Conservation (phyloP, 2,113 vertebrate species). For the Castor canadensis region DNA sequence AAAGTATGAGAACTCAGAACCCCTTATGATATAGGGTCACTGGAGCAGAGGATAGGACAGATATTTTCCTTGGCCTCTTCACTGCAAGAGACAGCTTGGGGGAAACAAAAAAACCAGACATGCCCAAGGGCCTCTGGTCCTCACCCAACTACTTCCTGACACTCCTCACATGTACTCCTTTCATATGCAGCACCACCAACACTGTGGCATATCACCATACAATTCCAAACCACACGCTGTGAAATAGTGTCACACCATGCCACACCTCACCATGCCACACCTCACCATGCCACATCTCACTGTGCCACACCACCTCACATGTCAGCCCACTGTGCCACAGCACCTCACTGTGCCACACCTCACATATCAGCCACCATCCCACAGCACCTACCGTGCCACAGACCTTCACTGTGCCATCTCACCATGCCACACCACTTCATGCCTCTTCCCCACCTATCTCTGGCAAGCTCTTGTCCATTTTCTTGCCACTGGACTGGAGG, state of each 20-base stretch:
- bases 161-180: background rate
- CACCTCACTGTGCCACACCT: background rate
- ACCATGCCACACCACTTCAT: background rate
- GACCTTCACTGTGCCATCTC: background rate
- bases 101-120: no score
- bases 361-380: background rate
- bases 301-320: background rate
- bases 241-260: background rate
- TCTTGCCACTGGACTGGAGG: background rate
- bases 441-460: background rate
- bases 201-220: rapidly evolving
- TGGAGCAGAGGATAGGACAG: background rate
- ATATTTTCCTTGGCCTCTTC: background rate
- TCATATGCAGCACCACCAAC: background rate
- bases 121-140: background rate
- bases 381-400: background rate
- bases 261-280: background rate
- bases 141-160: background rate
- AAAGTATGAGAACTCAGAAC: background rate
- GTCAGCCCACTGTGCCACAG: background rate
- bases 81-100: background rate
- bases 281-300: no score
- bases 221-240: background rate
- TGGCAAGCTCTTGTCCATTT: background rate
- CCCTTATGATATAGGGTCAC: background rate